Percentiles rank a stretch among this genome's conserved stretches.
These are phyloP conservation scores for Brachymystax lenok DNA, from an alignment of 2,797 vertebrate genomes.

Conservation along the genomic window DNA sequence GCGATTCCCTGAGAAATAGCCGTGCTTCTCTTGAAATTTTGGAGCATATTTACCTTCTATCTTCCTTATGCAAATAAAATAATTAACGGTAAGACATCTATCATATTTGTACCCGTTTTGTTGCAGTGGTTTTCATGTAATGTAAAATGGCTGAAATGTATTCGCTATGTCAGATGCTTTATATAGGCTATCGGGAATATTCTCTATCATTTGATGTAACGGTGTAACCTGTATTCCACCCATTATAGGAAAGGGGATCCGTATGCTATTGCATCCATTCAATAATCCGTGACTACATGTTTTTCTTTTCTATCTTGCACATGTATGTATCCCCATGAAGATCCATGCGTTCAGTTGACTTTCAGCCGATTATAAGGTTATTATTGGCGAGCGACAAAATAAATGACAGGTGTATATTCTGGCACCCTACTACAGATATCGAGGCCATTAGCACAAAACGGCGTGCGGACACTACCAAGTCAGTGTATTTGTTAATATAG, in stretches of 20 bases:
- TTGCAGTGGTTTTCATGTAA: neutral
- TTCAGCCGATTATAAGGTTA: neutral
- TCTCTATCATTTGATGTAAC: neutral
- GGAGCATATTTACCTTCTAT: neutral
- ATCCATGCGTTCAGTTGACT: neutral
- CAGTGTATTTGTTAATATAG: conserved; percentile 30
- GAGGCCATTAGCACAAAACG: neutral
- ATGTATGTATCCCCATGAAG: neutral
- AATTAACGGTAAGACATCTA: conserved; percentile 6
- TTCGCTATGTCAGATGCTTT: neutral
- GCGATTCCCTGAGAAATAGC: conserved; percentile 39
- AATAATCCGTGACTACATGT: neutral
- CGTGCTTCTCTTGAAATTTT: neutral
- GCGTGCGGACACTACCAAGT: conserved; percentile 1
- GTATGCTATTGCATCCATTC: neutral
- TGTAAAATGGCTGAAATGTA: neutral
- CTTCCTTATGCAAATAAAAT: neutral
- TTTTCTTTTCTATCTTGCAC: neutral
- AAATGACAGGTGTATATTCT: conserved; percentile 49
- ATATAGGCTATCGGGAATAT: neutral
- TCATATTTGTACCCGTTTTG: neutral
- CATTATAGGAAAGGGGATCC: neutral
- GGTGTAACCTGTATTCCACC: neutral
- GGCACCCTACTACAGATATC: neutral
- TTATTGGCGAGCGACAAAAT: conserved; percentile 1